Evolutionary conservation across 2,113 vertebrate genomes (phyloP).

Genomic region (Phoxinus phoxinus): DNA sequence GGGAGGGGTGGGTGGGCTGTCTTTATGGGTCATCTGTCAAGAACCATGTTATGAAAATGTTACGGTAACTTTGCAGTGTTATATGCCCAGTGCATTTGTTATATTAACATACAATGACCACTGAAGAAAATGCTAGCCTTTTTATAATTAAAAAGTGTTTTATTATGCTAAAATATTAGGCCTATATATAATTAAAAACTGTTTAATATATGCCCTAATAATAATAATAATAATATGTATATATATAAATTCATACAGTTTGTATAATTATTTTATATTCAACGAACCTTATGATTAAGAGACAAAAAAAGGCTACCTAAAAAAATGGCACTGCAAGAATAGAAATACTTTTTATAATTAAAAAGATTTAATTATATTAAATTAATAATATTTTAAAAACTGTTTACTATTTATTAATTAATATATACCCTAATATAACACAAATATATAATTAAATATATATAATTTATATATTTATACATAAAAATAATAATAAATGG

Average conservation of each 20-base stretch:
- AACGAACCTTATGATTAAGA: not conserved
- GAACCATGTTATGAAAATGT: not conserved
- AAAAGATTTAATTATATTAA: no score
- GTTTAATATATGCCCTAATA: no score
- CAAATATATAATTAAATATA: no score
- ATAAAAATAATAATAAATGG: no score
- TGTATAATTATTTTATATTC: not conserved
- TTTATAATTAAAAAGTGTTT: not conserved
- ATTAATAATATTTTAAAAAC: no score
- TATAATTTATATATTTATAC: no score
- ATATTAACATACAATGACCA: not conserved
- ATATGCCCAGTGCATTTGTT: not conserved
- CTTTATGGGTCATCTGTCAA: slow-evolving; percentile 1
- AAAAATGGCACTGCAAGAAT: not conserved
- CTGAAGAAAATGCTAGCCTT: not conserved
- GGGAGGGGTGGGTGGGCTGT: not conserved
- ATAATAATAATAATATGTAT: no score
- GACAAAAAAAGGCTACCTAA: not conserved
- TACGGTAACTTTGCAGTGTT: not conserved
- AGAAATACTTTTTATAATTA: not conserved
- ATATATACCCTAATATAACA: no score
- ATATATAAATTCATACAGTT: not conserved
- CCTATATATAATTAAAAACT: no score
- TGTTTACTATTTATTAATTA: no score
- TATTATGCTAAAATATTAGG: not conserved